Evolutionary conservation across 2,113 vertebrate species (phyloP), one percentile per base, ranked within the genome.

Genomic region (Chionodraco myersi): DNA sequence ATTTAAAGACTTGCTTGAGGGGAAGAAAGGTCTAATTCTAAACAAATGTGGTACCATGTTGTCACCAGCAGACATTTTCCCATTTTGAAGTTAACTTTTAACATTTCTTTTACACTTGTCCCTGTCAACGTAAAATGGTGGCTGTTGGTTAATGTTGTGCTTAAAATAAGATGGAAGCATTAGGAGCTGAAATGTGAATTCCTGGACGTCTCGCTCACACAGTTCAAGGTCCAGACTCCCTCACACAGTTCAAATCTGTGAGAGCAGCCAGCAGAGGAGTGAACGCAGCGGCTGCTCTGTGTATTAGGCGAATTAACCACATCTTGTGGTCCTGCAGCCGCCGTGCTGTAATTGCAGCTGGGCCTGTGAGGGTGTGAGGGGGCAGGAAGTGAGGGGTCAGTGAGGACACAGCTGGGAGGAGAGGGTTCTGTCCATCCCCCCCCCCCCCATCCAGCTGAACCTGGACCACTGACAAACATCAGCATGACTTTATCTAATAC

Each of bases 381-480:
- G 83, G 79, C 89, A 90, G 90, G 92, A 93, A 91, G 89, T 86
- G 77, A 54, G 71, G 83, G 80, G 78, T 92, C 82, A 91, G 80
- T 52, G 34, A 87, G 90, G 86, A 84, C 89, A 92, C 84, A 90
- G 88, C 84, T 89, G 86, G 85, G 85, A 84, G 82, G 75, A 86
- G 83, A 61, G 72, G 21, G 30, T 26, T 44, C 59, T 77, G 69
- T 76, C 77, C 49, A 71, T 64, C 30, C 44, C 14, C 48, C 48
- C 14, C 48, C 54, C 26, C 36, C 63, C 58, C 57, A 34, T 85
- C 56, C 72, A 82, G 78, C 48, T 87, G 82, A 88, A 72, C 80
- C 72, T 48, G 10, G 69, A 80, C 58, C 84, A 71, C 51, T 54
- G 62, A 83, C 67, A 80, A 49, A 78, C 62, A 52, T 30, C 57